Evolutionary conservation across 2,113 vertebrate genomes (phyloP), one percentile per base, ranked within the genome.

Genomic region (Emydura subglobosa): DNA sequence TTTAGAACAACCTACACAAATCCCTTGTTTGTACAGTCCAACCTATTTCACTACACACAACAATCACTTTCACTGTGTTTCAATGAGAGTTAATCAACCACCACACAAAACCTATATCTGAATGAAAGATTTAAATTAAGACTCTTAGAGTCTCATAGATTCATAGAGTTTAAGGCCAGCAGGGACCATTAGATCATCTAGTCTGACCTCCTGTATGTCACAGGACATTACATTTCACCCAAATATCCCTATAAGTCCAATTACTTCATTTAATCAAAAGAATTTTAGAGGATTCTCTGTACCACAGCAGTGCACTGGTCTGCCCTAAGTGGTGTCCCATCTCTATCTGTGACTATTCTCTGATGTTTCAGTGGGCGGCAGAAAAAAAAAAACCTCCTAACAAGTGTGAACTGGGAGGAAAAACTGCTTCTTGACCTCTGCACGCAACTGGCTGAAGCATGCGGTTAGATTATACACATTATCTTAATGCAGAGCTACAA

Each of bases 21-120:
- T 80, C 39, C 79, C 4, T 0, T 54, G 7, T 55, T 29, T 11
- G 12, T 61, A 47, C 12, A 2, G 0, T 7, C 13, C 2, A 55
- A 25, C 72, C 34, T 91, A 29, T 21, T 49, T 59, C 17, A 90
- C 29, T n/a, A 1, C 65, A 29, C 47, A 27, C 61, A 86, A 5
- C 17, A 57, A n/a, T 5, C 39, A 10, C 74, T 92, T 88, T 92
- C 4, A 10, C 87, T 90, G 90, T 19, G 68, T n/a, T 49, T 93
- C 25, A 49, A 50, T 82, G 53, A 27, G 11, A 91, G 21, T 22
- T 92, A 92, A 87, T 27, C 74, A 90, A 57, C 7, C 4, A 21
- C 22, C n/a, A 88, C 44, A 86, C 49, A 93, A 61, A 2, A 68
- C 1, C 5, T 7, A 2, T 11, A 80, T 10, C 17, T 27, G 57